phyloP scores from a whole-genome alignment of 2,113 vertebrate genomes.

The Solea senegalensis region DNA sequence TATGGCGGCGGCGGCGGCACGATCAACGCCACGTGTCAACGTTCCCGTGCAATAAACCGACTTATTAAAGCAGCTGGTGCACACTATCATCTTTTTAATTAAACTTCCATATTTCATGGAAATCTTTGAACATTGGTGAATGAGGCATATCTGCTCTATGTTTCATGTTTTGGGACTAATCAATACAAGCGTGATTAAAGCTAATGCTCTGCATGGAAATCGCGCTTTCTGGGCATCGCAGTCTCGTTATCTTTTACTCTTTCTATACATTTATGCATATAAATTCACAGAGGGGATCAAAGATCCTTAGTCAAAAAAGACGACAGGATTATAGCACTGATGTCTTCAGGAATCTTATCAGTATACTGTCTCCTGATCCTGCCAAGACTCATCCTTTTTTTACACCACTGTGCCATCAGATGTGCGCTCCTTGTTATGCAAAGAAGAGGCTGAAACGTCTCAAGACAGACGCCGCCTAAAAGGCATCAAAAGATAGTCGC shows the following conservation, averaged over 20 bases:
- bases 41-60: slow-evolving; percentile 25
- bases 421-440: slow-evolving; percentile 17
- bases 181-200: slow-evolving; percentile 54
- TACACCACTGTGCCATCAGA: slow-evolving; percentile 22
- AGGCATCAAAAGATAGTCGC: slow-evolving; percentile 33
- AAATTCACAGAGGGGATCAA: slow-evolving; percentile 58
- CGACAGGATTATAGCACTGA: slow-evolving; percentile 55
- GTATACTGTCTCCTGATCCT: slow-evolving; percentile 57
- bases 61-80: slow-evolving; percentile 33
- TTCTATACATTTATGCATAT: slow-evolving; percentile 52
- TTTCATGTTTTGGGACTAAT: slow-evolving; percentile 65
- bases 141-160: slow-evolving; percentile 32
- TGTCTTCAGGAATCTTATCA: slow-evolving; percentile 58
- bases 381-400: slow-evolving; percentile 9
- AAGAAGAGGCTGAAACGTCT: slow-evolving; percentile 40
- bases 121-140: slow-evolving; percentile 35
- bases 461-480: slow-evolving; percentile 14
- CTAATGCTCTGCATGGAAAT: slow-evolving; percentile 39
- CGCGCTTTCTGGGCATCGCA: slow-evolving; percentile 22
- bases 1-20: not conserved
- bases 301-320: slow-evolving; percentile 42
- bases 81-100: slow-evolving; percentile 50
- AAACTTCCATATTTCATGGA: slow-evolving; percentile 37
- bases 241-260: slow-evolving; percentile 44
- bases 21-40: not conserved